phyloP scores from a whole-genome alignment of 53 echinoderm and acorn worm species.

The Paelopatides confundens region DNA sequence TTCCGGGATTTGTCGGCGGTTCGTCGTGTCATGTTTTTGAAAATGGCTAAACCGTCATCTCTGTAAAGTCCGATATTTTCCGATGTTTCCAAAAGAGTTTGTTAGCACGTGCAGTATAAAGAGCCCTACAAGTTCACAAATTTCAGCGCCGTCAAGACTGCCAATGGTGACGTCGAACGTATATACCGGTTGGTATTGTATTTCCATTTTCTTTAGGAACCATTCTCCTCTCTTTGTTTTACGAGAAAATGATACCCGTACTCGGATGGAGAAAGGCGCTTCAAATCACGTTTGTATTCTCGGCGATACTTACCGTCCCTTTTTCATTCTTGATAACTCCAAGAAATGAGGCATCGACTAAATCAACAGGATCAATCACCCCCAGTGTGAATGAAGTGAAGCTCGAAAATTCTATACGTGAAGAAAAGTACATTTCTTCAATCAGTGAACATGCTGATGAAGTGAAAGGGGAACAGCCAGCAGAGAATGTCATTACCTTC shows the following conservation, averaged over 20 bases:
- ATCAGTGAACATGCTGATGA: background rate
- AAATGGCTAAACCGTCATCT: background rate
- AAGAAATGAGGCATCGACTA: background rate
- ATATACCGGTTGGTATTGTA: too few relatives aligned
- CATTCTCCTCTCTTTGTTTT: background rate
- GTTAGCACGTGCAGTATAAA: too few relatives aligned
- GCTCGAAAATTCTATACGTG: background rate
- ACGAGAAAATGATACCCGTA: constrained; percentile 5
- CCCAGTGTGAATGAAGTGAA: background rate
- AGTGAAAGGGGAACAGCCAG: background rate
- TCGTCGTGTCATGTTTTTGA: too few relatives aligned
- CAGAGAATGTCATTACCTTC: background rate
- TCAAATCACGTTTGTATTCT: background rate
- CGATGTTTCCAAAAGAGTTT: too few relatives aligned
- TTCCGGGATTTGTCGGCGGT: too few relatives aligned
- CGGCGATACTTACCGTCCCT: background rate
- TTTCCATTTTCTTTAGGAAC: background rate
- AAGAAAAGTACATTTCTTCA: background rate
- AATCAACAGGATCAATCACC: background rate
- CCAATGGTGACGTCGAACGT: too few relatives aligned
- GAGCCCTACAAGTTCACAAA: too few relatives aligned
- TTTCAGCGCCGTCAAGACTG: too few relatives aligned
- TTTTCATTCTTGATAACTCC: background rate
- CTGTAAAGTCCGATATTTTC: too few relatives aligned
- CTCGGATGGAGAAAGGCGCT: constrained; percentile 2